These are phyloP conservation scores for Anolis apletophallus DNA, from an alignment of 2,797 vertebrate genomes.

Conservation along the genomic window DNA sequence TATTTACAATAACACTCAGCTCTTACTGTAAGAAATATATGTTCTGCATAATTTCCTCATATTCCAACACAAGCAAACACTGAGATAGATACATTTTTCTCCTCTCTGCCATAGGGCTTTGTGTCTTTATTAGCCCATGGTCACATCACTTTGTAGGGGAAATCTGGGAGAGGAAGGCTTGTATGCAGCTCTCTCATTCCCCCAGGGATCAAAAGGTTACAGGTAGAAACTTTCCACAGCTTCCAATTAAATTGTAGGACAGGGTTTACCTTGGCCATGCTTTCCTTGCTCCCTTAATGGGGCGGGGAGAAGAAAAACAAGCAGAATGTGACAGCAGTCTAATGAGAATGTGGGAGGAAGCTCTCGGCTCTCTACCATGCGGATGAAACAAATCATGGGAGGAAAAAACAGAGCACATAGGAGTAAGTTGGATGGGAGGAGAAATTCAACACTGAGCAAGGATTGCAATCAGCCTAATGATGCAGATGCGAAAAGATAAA, in stretches of 20 bases:
- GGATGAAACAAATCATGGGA: slow-evolving; percentile 14
- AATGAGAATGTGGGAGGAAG: slow-evolving; percentile 47
- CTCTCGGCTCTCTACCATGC: background rate
- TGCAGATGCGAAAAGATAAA: slow-evolving; percentile 44
- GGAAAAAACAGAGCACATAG: rapidly evolving
- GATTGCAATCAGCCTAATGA: slow-evolving; percentile 40
- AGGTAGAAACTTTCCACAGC: slow-evolving; percentile 35
- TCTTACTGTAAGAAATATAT: background rate
- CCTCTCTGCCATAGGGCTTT: background rate
- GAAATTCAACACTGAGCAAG: slow-evolving; percentile 29
- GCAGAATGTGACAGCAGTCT: slow-evolving; percentile 40
- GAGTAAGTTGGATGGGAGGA: slow-evolving; percentile 11
- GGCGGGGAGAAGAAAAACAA: slow-evolving; percentile 26
- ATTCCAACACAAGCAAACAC: background rate
- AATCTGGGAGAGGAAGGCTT: slow-evolving; percentile 44
- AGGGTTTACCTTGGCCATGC: background rate
- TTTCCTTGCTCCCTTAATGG: slow-evolving; percentile 26
- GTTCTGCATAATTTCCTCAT: background rate
- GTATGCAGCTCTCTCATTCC: slow-evolving; percentile 9
- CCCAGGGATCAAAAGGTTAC: slow-evolving; percentile 31
- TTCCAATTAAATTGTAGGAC: slow-evolving; percentile 56
- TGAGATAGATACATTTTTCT: background rate
- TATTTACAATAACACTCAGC: slow-evolving; percentile 19
- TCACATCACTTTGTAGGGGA: slow-evolving; percentile 2
- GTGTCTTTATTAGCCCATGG: background rate